Evolutionary conservation across 2,113 vertebrate species (phyloP), one percentile per base, ranked within the genome.

Genomic region (Xerus inauris): DNA sequence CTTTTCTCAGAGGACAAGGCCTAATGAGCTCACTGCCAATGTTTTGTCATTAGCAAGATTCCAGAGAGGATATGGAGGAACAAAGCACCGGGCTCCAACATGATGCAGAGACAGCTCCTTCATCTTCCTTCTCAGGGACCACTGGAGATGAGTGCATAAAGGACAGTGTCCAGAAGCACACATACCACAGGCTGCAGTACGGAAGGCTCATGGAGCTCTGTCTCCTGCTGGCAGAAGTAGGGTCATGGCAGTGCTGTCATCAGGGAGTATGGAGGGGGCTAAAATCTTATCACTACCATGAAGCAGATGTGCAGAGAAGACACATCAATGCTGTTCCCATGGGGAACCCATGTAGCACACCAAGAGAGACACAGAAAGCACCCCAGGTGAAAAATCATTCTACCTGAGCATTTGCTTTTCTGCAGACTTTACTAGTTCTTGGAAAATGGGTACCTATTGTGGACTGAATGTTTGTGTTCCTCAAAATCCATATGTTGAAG

Each of bases 151-250:
- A 1, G 35, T 8, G 19, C 32, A 32, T 45, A 47, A 54, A 54
- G 64, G n/a, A 72, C 30, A 22, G 14, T 1, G 0, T 12, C 35
- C 54, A 65, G 65, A 64, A 86, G 28, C 0, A 0, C 1, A 42
- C 42, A 42, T 2, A 3, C 8, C 76, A 1, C 16, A 9, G 32
- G 7, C 38, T 0, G 0, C 47, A 3, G 11, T 3, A 75, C 54
- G 49, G 30, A 35, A 72, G 42, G 40, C 49, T 40, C 17, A 19
- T 26, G 51, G 30, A n/a, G 32, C 19, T 6, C 24, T n/a, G 12
- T 62, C 19, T 32, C 6, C 9, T 71, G 8, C 6, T 71, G 72
- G 13, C 14, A 62, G 72, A 59, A 77, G 42, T 62, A 40, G 69
- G 14, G 22, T 49, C 6, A 6, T 59, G 76, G 20, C 11, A 57